Conservation (phyloP, 35 echinoderm and acorn worm species). For the Apostichopus japonicus region DNA sequence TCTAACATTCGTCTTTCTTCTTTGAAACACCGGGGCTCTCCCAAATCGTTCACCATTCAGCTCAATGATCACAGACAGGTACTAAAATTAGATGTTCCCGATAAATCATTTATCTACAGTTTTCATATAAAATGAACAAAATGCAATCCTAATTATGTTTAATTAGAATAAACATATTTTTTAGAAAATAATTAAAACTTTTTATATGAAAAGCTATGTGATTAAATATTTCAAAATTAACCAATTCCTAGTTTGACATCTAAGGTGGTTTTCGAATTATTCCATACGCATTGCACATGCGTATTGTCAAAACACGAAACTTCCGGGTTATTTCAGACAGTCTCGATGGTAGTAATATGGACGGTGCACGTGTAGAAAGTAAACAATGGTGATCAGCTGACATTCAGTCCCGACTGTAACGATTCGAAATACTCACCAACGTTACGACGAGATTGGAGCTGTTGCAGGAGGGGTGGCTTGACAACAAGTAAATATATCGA, state of each 20-base stretch:
- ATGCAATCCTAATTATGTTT: not conserved
- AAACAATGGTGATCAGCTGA: conserved; percentile 42
- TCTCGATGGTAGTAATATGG: not conserved
- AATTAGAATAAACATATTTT: not conserved
- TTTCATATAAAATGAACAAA: not conserved
- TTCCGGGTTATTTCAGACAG: conserved; percentile 44
- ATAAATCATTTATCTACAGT: not conserved
- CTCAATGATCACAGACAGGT: not conserved
- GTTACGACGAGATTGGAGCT: too few relatives aligned
- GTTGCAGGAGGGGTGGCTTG: too few relatives aligned
- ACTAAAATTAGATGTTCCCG: not conserved
- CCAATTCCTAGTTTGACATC: not conserved
- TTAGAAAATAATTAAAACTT: not conserved
- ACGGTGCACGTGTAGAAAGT: conserved; percentile 6
- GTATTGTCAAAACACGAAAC: conserved; percentile 33
- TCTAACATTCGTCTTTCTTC: conserved; percentile 45
- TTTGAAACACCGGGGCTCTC: conserved; percentile 31
- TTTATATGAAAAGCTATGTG: not conserved
- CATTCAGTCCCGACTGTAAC: too few relatives aligned
- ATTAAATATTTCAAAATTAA: not conserved
- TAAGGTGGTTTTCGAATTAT: not conserved
- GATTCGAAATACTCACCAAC: too few relatives aligned
- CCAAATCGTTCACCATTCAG: conserved; percentile 40
- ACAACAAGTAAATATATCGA: too few relatives aligned
- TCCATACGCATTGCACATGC: conserved; percentile 29